Conservation (phyloP, 2,888 invertebrate genomes). For the Hoplodrina ambigua region DNA sequence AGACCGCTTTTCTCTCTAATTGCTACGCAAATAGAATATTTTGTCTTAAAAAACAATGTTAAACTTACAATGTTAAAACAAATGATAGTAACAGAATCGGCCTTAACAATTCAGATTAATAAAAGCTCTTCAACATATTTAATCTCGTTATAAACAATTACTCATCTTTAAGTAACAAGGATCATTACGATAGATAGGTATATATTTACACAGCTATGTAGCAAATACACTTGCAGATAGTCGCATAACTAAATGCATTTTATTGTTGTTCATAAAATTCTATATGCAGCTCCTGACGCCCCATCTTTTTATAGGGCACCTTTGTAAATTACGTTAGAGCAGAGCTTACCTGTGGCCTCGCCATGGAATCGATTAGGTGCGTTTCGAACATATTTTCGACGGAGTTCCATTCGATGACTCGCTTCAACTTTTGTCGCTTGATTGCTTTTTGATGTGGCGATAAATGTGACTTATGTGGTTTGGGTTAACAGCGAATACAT, state of each 20-base stretch:
- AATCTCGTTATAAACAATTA: conserved; percentile 41
- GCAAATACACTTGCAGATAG: conserved; percentile 56
- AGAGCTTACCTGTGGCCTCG: conserved; percentile 75
- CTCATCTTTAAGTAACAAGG: conserved; percentile 46
- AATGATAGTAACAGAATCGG: conserved; percentile 8
- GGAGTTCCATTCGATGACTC: conserved; percentile 80
- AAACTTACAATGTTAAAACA: conserved; percentile 16
- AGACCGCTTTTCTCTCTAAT: conserved; percentile 47
- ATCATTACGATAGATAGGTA: conserved; percentile 53
- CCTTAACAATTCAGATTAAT: conserved; percentile 20
- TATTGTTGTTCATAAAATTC: conserved; percentile 72
- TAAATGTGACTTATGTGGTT: conserved; percentile 90
- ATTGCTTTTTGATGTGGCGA: conserved; percentile 90
- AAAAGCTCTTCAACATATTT: conserved; percentile 37
- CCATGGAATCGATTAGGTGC: conserved; percentile 83
- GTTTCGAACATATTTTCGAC: conserved; percentile 78
- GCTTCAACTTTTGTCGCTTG: conserved; percentile 86
- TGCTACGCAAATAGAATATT: conserved; percentile 55
- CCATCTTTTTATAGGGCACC: conserved; percentile 75
- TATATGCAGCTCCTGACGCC: conserved; percentile 67
- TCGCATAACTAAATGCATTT: conserved; percentile 68
- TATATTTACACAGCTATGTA: conserved; percentile 56
- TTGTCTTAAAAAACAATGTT: conserved; percentile 10
- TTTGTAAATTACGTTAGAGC: conserved; percentile 77
- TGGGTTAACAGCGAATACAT: conserved; percentile 79